Base-by-base conservation (phyloP, 2,888 invertebrate genomes). In the Salticus scenicus region DNA sequence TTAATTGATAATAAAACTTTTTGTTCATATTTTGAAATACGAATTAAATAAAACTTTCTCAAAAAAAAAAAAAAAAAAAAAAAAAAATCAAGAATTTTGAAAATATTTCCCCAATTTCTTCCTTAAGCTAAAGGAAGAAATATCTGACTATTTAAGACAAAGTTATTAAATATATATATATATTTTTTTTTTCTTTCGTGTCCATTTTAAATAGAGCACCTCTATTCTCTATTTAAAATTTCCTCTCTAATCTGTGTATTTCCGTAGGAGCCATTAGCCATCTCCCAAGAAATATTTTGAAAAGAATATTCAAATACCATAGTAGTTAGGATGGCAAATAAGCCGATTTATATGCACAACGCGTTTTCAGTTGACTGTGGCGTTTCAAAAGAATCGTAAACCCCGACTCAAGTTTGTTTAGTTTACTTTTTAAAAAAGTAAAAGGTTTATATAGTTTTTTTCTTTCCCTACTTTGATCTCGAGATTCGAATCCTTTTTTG, bases 401-500 rank as follows among this genome's bases (percentile, higher is more conserved):
- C 57, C 4, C 14, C 20, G 57, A 4, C 24, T 24, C 7, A 57
- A 57, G 57, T 57, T 57, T 57, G 57, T 24, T 57, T 24, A 57
- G 2, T 57, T 24, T 57, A 2, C 24, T 57, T 57, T 37, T 57
- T 57, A 20, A 57, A 24, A 24, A 57, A 10, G 20, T 24, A 57
- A 57, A 24, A 24, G 57, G 20, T n/a, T n/a, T n/a, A n/a, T 57
- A 24, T 24, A 24, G 5, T 1, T 20, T 57, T 57, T 47, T 47
- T 47, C 17, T 17, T 14, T 10, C 37, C 37, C 4, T 7, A 14
- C 42, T 47, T 57, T 28, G 66, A 66, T 66, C 66, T 14, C n/a
- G n/a, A 66, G 30, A 66, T 66, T 31, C 10, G 66, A 66, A 66
- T 66, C 66, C 66, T 30, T 31, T n/a, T 66, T 66, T 17, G 30